These are phyloP conservation scores for Drosophila lacertosa DNA, from an alignment of 1,140 invertebrate genomes.

Conservation along the genomic window DNA sequence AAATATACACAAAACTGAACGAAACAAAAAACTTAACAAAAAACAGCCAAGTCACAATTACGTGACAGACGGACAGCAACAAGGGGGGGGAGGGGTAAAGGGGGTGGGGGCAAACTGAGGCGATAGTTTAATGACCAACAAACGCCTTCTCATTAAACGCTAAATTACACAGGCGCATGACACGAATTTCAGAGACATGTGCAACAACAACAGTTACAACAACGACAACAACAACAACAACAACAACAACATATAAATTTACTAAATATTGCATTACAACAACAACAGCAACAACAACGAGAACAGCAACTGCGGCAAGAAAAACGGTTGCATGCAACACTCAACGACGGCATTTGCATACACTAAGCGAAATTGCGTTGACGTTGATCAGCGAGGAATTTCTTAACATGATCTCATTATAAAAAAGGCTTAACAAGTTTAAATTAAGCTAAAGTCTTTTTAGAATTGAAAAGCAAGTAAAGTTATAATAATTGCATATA, in stretches of 20 bases:
- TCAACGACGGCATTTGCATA: constrained; percentile 59
- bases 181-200: constrained; percentile 62
- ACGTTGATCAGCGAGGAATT: no score
- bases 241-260: constrained; percentile 47
- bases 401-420: no score
- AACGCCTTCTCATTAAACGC: constrained; percentile 82
- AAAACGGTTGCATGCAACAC: constrained; percentile 64
- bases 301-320: constrained; percentile 8
- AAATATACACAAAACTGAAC: constrained; percentile 18
- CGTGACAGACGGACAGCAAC: constrained; percentile 26
- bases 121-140: constrained; percentile 71
- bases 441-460: no score
- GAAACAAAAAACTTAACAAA: constrained; percentile 30
- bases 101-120: neutral
- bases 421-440: no score
- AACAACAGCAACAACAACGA: constrained; percentile 47
- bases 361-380: neutral
- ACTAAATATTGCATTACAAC: constrained; percentile 65
- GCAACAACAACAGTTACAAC: constrained; percentile 36
- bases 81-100: neutral
- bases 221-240: constrained; percentile 34
- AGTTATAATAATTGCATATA: no score
- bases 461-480: no score
- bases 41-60: constrained; percentile 75
- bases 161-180: constrained; percentile 78